A percentile compares a stretch with the other conserved stretches of the same genome.
Evolutionary conservation across 2,888 invertebrate species (phyloP).

Genomic region (Drosophila hamatofila): DNA sequence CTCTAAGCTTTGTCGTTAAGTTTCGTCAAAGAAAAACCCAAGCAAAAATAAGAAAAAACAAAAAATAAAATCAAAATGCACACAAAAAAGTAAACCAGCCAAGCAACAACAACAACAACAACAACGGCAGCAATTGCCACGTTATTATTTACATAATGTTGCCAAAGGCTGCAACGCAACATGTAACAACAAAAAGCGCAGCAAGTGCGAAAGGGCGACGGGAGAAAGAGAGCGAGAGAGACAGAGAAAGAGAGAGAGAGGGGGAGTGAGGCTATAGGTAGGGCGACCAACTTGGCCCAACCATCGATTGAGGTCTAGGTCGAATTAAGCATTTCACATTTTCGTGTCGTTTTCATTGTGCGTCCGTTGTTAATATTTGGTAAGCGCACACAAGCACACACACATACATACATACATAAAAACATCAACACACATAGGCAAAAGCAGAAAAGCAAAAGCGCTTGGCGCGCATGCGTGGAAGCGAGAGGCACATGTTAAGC

Average conservation of each 20-base stretch:
- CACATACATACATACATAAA: constrained; percentile 17
- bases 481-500: constrained; percentile 54
- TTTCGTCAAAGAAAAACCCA: constrained; percentile 47
- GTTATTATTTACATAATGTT: constrained; percentile 75
- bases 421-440: constrained; percentile 15
- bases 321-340: constrained; percentile 80
- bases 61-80: constrained; percentile 8
- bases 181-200: constrained; percentile 20
- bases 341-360: constrained; percentile 79
- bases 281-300: constrained; percentile 64
- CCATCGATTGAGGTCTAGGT: constrained; percentile 84
- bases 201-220: constrained; percentile 3
- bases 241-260: not conserved
- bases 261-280: not conserved
- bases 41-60: constrained; percentile 10
- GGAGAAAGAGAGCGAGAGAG: not conserved
- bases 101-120: constrained; percentile 22
- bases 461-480: constrained; percentile 50
- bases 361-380: constrained; percentile 69
- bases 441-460: constrained; percentile 10
- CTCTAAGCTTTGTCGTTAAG: constrained; percentile 33
- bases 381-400: constrained; percentile 44
- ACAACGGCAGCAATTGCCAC: constrained; percentile 35
- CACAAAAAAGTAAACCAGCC: constrained; percentile 21
- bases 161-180: constrained; percentile 62